Evolutionary conservation across 2,797 vertebrate species (phyloP).

Genomic region (Sebastes matsubarae): DNA sequence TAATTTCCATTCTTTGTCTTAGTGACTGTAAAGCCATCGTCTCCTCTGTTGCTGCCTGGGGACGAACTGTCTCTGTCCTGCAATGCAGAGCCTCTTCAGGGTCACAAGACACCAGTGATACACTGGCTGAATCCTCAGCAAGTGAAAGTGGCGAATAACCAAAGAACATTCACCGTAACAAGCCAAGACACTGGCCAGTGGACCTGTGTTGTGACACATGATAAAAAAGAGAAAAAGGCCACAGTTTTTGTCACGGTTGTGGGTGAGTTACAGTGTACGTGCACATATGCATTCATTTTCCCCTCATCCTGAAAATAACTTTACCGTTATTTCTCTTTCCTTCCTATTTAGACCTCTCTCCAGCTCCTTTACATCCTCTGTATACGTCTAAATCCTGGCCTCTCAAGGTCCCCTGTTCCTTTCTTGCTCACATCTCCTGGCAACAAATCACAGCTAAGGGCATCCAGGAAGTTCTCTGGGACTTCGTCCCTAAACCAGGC

Average conservation of each 20-base stretch:
- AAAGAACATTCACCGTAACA: rapidly evolving
- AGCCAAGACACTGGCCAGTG: conserved; percentile 55
- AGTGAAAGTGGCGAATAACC: rapidly evolving
- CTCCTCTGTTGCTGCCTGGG: conserved; percentile 37
- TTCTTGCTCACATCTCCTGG: conserved; percentile 44
- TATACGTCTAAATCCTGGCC: conserved; percentile 42
- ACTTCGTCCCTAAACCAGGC: conserved; percentile 35
- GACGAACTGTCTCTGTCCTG: conserved; percentile 31
- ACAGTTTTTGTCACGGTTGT: conserved; percentile 50
- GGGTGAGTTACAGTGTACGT: conserved; percentile 59
- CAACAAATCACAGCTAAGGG: conserved; percentile 5
- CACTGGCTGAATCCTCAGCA: conserved; percentile 51
- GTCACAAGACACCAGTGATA: rapidly evolving
- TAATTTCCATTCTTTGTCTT: background rate
- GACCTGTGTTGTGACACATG: conserved; percentile 52
- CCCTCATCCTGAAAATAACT: background rate
- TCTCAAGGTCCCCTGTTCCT: conserved; percentile 61
- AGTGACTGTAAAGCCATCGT: background rate
- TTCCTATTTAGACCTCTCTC: conserved; percentile 62
- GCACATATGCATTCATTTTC: background rate
- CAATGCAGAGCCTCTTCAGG: rapidly evolving
- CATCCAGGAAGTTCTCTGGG: conserved; percentile 58
- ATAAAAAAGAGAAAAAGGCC: rapidly evolving
- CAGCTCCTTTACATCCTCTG: background rate
- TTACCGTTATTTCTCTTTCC: background rate